Evolutionary conservation across 2,797 vertebrate genomes (phyloP), one percentile per base, ranked within the genome.

Genomic region (Sebastes trivittatus): DNA sequence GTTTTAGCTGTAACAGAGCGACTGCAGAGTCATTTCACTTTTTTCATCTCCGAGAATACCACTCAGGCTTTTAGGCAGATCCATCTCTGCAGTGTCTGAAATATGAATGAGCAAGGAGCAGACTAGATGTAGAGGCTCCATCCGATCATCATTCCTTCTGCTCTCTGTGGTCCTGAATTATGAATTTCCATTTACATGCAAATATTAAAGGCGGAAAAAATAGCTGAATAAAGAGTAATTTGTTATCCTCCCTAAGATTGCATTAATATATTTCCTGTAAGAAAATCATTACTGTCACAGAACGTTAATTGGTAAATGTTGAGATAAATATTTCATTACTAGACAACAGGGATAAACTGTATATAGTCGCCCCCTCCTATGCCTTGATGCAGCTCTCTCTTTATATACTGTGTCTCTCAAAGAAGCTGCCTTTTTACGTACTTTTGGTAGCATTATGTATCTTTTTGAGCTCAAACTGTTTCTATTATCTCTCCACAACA

Each of bases 31-130:
- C 67, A 38, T 78, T 87, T 74, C 25, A 58, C 60, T 79, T 80
- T 77, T 68, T 81, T 49, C 75, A 63, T 85, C 83, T 85, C 84
- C 82, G 85, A 88, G 76, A 88, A 86, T 84, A 74, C 77, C 81
- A 64, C 76, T 74, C 63, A 62, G 84, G 66, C 89, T 89, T 80
- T 90, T 75, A 80, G 81, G 86, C 80, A 66, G 78, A 84, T 78
- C 75, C 66, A 62, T 92, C 84, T 84, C 87, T 80, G 78, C 88
- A 89, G 86, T 63, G 60, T 82, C 82, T 90, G 73, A 91, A 93
- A 91, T 92, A 92, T 94, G 82, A 88, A 93, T 92, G 91, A 92
- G 86, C 66, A 42, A 55, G 69, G 69, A 78, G 68, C 77, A 52
- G 61, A 64, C 58, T 13, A 76, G 59, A 79, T 78, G 72, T 66